A percentile compares a stretch with the other conserved stretches of the same genome.
These are phyloP conservation scores for Brachyrhaphis roseni DNA, from an alignment of 2,797 vertebrate species.

Conservation along the genomic window DNA sequence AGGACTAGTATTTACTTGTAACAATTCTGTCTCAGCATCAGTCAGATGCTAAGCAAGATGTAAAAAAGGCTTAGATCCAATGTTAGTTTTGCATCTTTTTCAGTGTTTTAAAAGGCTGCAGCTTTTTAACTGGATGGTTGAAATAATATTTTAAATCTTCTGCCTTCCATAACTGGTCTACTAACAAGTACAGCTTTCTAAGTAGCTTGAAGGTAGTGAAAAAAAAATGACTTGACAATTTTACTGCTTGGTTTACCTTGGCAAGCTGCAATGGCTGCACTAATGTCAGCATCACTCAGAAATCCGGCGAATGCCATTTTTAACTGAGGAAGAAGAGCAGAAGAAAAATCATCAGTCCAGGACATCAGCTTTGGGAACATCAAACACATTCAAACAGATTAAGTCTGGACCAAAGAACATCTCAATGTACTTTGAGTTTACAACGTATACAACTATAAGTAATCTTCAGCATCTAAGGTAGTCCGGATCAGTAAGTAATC, in stretches of 20 bases:
- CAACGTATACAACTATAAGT: constrained; percentile 19
- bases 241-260: constrained; percentile 76
- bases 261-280: constrained; percentile 85
- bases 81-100: background rate
- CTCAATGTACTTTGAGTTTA: constrained; percentile 25
- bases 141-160: background rate
- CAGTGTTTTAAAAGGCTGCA: background rate
- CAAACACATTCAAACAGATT: constrained; percentile 18
- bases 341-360: constrained; percentile 54
- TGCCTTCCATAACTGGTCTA: background rate
- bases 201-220: background rate
- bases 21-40: no score
- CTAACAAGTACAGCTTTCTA: background rate
- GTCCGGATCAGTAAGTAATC: constrained; percentile 59
- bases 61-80: no score
- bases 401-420: constrained; percentile 25
- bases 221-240: background rate
- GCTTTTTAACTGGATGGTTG: no score
- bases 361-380: constrained; percentile 35
- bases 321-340: constrained; percentile 69
- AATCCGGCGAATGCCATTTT: constrained; percentile 84
- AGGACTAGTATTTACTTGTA: background rate
- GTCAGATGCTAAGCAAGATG: no score
- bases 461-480: constrained; percentile 35
- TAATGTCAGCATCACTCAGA: constrained; percentile 83